These are phyloP conservation scores for Glossosoma conforme DNA, from an alignment of 1,140 invertebrate species.

Conservation along the genomic window DNA sequence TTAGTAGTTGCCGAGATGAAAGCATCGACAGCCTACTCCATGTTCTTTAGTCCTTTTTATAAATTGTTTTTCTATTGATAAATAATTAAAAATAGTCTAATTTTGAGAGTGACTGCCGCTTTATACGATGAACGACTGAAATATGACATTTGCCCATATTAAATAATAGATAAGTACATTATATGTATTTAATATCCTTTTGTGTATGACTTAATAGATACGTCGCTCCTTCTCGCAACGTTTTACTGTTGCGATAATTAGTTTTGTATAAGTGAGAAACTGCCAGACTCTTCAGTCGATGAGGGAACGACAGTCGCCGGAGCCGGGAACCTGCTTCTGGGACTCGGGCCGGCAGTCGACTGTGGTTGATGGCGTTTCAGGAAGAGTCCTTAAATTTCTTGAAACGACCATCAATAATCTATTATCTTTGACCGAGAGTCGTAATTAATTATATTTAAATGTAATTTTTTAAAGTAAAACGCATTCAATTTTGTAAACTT, in stretches of 20 bases:
- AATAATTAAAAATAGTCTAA: slow-evolving; percentile 20
- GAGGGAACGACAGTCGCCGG: slow-evolving; percentile 18
- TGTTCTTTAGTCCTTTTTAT: slow-evolving; percentile 29
- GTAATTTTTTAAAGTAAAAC: neutral
- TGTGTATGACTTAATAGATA: slow-evolving; percentile 12
- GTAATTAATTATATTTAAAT: slow-evolving; percentile 11
- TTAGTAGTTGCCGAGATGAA: too few relatives aligned
- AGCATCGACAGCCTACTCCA: too few relatives aligned
- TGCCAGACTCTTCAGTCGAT: slow-evolving; percentile 31
- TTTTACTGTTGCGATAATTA: slow-evolving; percentile 2
- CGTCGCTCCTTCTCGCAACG: slow-evolving; percentile 1
- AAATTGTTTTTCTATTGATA: slow-evolving; percentile 26
- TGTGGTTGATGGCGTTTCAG: slow-evolving; percentile 20
- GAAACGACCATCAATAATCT: slow-evolving; percentile 20
- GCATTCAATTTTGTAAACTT: neutral
- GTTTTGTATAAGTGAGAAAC: slow-evolving; percentile 17
- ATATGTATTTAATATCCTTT: slow-evolving; percentile 12
- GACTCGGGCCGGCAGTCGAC: slow-evolving; percentile 8
- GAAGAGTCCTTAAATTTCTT: slow-evolving; percentile 10
- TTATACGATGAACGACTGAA: slow-evolving; percentile 21
- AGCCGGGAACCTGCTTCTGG: too few relatives aligned
- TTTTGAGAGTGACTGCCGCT: slow-evolving; percentile 17
- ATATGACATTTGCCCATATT: slow-evolving; percentile 19
- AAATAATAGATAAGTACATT: slow-evolving; percentile 17
- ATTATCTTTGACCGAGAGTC: slow-evolving; percentile 30